Evolutionary conservation across 2,797 vertebrate genomes (phyloP), one percentile per base, ranked within the genome.

Genomic region (Petrocephalus schoutedeni): DNA sequence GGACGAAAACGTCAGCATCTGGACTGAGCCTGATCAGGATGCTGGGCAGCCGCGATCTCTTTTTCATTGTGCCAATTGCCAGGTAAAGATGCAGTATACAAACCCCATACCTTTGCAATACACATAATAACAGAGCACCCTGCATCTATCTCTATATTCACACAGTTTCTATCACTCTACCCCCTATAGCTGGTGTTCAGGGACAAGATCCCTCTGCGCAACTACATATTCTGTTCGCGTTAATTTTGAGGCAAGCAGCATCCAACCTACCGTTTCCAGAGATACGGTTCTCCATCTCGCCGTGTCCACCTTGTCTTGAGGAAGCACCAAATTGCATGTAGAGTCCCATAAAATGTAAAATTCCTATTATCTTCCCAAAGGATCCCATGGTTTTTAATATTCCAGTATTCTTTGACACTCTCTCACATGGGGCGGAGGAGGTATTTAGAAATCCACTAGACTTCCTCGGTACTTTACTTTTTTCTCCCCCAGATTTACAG

Each of bases 261-360:
- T 64, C 36, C 49, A 83, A 90, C 97, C 93, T 95, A 98, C 97
- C 97, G 95, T 97, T 96, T 91, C 96, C 96, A 67, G 96, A 94
- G 93, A 97, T 93, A 92, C 94, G 96, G 94, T 97, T 96, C 93
- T 97, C 95, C 89, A 95, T 92, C 89, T 96, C 95, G 88, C 95
- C 95, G 92, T 94, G 95, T 92, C 95, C 95, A 91, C 92, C 92
- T 92, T 96, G 95, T 86, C 95, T 95, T 71, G 96, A 92, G 93
- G 95, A 93, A 90, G 94, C 95, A 94, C 96, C 94, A 95, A 97
- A 96, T 96, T 97, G 97, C 92, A 97, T 93, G 95, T 95, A 97
- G 95, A 98, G 96, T 96, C 97, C 97, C 96, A 97, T 91, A 94
- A 95, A 98, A 93, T 97, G 97, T 93, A 97, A 95, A 94, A 94